Percentiles rank a stretch among this genome's conserved stretches.
Evolutionary conservation across 2,113 vertebrate genomes (phyloP).

Genomic region (Xerus inauris): DNA sequence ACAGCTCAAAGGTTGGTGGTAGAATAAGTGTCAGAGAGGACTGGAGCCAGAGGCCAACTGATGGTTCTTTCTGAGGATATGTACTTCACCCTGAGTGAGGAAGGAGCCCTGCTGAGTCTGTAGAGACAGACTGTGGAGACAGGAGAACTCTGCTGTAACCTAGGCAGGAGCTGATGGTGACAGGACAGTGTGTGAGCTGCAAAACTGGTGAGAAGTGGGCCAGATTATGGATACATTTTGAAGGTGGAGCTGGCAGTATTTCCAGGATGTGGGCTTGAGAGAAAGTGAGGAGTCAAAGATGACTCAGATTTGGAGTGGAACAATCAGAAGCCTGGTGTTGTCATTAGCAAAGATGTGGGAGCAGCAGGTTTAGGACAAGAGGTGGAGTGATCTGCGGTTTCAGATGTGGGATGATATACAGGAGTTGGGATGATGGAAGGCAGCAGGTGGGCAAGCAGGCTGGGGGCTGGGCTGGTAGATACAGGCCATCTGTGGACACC

Average conservation of each 20-base stretch:
- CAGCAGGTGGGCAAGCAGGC: neutral
- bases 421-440: fast-evolving
- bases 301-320: neutral
- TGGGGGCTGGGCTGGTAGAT: neutral
- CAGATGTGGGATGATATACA: fast-evolving
- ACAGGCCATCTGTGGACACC: no score
- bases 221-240: neutral
- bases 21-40: neutral
- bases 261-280: neutral
- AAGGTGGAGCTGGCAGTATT: neutral
- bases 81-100: neutral
- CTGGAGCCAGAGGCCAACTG: no score
- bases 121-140: fast-evolving
- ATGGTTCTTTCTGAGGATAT: fast-evolving
- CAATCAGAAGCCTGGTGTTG: neutral
- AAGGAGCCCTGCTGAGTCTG: neutral
- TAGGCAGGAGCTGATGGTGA: fast-evolving
- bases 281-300: neutral
- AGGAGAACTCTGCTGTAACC: neutral
- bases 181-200: neutral
- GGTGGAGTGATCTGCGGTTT: fast-evolving
- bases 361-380: neutral
- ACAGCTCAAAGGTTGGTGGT: neutral
- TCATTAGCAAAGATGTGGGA: neutral
- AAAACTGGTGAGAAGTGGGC: neutral